A percentile compares a stretch with the other conserved stretches of the same genome.
Conservation (phyloP, 2,113 vertebrate genomes). For the Zapornia atra region DNA sequence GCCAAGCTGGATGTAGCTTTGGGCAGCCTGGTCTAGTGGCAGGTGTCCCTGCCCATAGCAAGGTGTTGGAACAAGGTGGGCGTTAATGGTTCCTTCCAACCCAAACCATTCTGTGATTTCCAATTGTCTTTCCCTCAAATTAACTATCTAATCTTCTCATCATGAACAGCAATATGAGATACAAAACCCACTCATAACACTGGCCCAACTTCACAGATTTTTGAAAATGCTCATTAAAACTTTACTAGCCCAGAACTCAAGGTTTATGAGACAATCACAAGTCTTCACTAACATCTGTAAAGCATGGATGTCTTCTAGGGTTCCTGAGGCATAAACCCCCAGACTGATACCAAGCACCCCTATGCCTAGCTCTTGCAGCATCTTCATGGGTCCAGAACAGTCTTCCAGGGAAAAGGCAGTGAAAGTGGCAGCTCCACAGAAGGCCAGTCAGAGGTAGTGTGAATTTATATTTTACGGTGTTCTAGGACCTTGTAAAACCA, state of each 20-base stretch:
- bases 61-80: too few relatives aligned
- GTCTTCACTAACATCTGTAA: not conserved
- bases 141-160: not conserved
- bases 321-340: rapidly evolving
- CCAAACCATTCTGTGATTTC: not conserved
- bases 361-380: not conserved
- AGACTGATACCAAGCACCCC: rapidly evolving
- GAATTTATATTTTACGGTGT: conserved; percentile 13
- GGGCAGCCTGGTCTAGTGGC: too few relatives aligned
- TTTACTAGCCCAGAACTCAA: not conserved
- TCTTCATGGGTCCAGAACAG: not conserved
- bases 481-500: conserved; percentile 28
- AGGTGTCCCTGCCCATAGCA: too few relatives aligned
- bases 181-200: not conserved
- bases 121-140: not conserved
- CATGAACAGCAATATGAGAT: not conserved
- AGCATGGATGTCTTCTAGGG: not conserved
- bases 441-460: not conserved
- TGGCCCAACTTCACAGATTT: not conserved
- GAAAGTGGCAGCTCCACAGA: not conserved
- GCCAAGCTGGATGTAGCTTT: too few relatives aligned
- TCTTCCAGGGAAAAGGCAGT: not conserved
- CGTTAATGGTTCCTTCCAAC: too few relatives aligned
- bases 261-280: not conserved
- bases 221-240: not conserved